A percentile compares a stretch with the other conserved stretches of the same genome.
Evolutionary conservation across 2,888 invertebrate genomes (phyloP).

Genomic region (Drosophila paracracens): DNA sequence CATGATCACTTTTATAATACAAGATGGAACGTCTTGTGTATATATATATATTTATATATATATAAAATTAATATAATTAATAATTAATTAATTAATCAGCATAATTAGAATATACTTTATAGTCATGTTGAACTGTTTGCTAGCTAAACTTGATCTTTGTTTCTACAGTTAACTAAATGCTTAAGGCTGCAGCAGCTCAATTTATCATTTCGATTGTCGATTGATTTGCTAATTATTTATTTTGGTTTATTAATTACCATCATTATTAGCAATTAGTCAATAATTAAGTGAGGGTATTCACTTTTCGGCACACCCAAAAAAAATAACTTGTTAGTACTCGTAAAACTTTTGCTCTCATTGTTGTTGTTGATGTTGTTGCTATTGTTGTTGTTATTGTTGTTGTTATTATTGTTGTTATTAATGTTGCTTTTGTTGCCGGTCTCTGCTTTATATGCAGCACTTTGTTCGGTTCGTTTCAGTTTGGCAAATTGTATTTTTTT

Average conservation of each 20-base stretch:
- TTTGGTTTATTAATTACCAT: neutral
- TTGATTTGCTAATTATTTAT: neutral
- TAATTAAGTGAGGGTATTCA: conserved; percentile 12
- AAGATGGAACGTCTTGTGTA: neutral
- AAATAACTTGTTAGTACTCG: conserved; percentile 1
- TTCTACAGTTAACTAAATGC: neutral
- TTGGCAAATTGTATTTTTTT: conserved; percentile 22
- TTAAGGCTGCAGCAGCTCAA: neutral
- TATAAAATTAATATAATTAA: conserved; percentile 5
- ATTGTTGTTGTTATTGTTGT: conserved; percentile 8
- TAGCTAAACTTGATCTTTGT: neutral
- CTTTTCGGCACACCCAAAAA: neutral
- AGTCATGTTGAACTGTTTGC: neutral
- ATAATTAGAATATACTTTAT: neutral
- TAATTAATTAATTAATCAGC: neutral
- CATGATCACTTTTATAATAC: too few relatives aligned
- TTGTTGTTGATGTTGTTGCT: conserved; percentile 18
- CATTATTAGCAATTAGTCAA: neutral
- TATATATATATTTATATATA: neutral
- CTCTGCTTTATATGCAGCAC: conserved; percentile 18
- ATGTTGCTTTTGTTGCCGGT: conserved; percentile 19
- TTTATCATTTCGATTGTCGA: neutral
- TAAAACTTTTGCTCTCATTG: conserved; percentile 45
- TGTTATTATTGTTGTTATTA: conserved; percentile 1
- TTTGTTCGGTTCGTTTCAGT: conserved; percentile 28